Evolutionary conservation across 2,888 invertebrate species (phyloP).

Genomic region (Bombylius major): DNA sequence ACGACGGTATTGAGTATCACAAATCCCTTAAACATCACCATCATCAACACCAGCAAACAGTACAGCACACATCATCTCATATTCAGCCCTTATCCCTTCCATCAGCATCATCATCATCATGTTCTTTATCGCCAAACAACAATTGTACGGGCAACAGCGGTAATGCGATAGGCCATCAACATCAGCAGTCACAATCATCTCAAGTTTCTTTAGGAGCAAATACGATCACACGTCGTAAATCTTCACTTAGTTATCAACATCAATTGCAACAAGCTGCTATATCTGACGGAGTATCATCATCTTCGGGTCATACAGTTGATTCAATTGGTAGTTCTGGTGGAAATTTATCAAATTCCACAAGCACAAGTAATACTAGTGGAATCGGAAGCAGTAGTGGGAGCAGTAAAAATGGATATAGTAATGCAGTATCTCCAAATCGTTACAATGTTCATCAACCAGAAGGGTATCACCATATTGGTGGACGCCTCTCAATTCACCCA

Average conservation of each 20-base stretch:
- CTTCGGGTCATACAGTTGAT: background rate
- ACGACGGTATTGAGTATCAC: constrained; percentile 18
- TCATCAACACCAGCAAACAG: constrained; percentile 11
- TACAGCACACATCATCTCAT: background rate
- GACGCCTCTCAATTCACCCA: constrained; percentile 21
- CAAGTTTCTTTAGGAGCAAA: constrained; percentile 1
- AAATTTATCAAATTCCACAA: background rate
- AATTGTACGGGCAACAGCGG: background rate
- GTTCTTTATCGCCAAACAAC: constrained; percentile 8
- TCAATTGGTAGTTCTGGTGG: background rate
- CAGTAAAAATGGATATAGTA: background rate
- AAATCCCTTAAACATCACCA: constrained; percentile 13
- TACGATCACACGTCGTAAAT: constrained; percentile 20
- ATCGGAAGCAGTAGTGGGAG: constrained; percentile 11
- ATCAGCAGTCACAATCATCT: background rate
- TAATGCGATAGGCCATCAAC: background rate
- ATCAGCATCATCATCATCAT: constrained; percentile 9
- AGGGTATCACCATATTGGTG: constrained; percentile 16
- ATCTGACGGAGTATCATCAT: constrained; percentile 15
- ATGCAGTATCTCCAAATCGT: constrained; percentile 5
- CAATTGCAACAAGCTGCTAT: constrained; percentile 18
- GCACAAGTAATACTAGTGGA: constrained; percentile 1
- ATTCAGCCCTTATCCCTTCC: constrained; percentile 4
- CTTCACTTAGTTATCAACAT: constrained; percentile 25
- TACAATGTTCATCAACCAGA: constrained; percentile 13